These are phyloP conservation scores for Acanthisitta chloris DNA, from an alignment of 2,113 vertebrate species.

Conservation along the genomic window DNA sequence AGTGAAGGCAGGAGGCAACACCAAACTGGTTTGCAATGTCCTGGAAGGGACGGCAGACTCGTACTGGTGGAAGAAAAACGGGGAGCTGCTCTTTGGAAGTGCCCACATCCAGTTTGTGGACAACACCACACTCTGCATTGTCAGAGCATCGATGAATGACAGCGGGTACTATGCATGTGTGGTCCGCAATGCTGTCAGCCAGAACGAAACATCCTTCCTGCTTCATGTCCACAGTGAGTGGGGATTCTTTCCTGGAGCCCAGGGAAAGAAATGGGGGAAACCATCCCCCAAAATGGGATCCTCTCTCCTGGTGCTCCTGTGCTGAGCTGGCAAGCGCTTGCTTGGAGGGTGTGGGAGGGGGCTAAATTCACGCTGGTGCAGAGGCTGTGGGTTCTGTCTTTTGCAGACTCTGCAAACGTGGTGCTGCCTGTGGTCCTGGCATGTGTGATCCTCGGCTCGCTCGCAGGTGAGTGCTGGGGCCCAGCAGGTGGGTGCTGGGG, in stretches of 20 bases:
- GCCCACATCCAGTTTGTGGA: background rate
- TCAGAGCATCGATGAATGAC: background rate
- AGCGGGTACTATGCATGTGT: background rate
- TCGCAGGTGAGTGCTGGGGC: background rate
- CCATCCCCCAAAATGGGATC: accelerated
- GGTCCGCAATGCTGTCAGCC: conserved; percentile 24
- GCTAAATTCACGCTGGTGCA: too few relatives aligned
- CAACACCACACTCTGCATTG: background rate
- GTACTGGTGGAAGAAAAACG: conserved; percentile 8
- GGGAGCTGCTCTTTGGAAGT: background rate
- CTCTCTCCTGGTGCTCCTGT: accelerated
- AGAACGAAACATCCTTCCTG: conserved; percentile 9
- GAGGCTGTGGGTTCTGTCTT: background rate
- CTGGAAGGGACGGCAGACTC: background rate
- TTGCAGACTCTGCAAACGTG: background rate
- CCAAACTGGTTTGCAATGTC: background rate
- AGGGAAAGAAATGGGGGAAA: accelerated
- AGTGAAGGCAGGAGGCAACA: background rate
- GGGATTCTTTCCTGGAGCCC: background rate
- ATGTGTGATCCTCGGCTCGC: accelerated
- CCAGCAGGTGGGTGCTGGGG: background rate
- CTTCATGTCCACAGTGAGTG: conserved; percentile 11
- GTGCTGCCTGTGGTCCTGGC: background rate
- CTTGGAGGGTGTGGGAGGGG: background rate
- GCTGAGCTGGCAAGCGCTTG: accelerated